A percentile compares a stretch with the other conserved stretches of the same genome.
Evolutionary conservation across 2,113 vertebrate genomes (phyloP).

Genomic region (Rhinichthys klamathensis): DNA sequence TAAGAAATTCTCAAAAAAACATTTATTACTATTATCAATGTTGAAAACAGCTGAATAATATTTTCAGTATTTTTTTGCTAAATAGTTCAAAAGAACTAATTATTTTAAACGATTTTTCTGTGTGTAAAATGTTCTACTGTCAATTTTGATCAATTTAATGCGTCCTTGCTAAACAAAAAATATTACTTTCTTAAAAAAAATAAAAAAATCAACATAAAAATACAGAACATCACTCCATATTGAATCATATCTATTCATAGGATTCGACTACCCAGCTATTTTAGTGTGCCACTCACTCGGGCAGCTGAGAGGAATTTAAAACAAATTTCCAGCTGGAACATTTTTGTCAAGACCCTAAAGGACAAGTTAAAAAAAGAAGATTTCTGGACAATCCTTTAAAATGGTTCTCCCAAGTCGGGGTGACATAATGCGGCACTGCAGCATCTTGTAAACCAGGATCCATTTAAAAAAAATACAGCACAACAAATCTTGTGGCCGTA

Average conservation of each 20-base stretch:
- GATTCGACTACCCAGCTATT: neutral
- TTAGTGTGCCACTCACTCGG: neutral
- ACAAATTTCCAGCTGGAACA: no score
- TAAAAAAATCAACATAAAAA: neutral
- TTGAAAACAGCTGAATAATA: neutral
- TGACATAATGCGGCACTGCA: constrained; percentile 22
- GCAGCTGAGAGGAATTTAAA: neutral
- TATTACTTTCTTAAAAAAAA: neutral
- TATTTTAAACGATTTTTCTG: no score
- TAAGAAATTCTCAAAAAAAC: no score
- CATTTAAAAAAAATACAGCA: constrained; percentile 71
- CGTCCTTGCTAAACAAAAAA: neutral
- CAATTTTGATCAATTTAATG: neutral
- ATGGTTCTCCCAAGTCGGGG: neutral
- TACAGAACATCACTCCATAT: neutral
- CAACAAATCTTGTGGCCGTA: constrained; percentile 72
- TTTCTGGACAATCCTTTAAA: constrained; percentile 7
- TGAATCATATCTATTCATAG: neutral
- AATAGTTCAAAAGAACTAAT: neutral
- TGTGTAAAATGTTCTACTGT: no score
- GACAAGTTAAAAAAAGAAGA: constrained; percentile 1
- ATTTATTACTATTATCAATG: no score
- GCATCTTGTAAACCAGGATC: constrained; percentile 61
- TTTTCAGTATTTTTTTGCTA: neutral
- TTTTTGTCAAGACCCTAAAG: neutral